These are phyloP conservation scores for Agrotis segetum DNA, from an alignment of 2,888 invertebrate genomes.

Conservation along the genomic window DNA sequence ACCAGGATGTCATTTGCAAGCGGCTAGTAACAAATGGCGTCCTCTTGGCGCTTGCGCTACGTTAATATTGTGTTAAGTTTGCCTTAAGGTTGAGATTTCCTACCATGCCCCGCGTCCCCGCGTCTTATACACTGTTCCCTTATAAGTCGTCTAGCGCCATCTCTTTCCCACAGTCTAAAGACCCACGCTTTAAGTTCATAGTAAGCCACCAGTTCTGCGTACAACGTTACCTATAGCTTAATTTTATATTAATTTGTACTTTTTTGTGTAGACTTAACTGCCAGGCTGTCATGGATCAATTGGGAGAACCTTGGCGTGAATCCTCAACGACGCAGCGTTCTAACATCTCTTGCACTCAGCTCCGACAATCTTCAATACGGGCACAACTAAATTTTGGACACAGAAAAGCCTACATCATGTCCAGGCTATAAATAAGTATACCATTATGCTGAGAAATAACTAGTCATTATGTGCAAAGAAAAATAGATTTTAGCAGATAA, in stretches of 20 bases:
- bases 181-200: too few species aligned
- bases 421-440: not conserved
- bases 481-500: constrained; percentile 4
- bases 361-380: constrained; percentile 92
- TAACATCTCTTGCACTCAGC: constrained; percentile 95
- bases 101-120: too few species aligned
- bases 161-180: too few species aligned
- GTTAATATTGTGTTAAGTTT: too few species aligned
- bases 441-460: not conserved
- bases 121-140: too few species aligned
- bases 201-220: too few species aligned
- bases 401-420: not conserved
- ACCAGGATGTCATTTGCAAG: too few species aligned
- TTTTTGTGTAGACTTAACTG: constrained; percentile 95
- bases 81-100: too few species aligned
- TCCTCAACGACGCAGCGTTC: constrained; percentile 95
- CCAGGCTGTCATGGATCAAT: constrained; percentile 99
- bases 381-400: constrained; percentile 76
- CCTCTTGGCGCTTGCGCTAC: too few species aligned
- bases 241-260: not conserved
- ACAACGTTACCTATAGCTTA: not conserved
- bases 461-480: not conserved
- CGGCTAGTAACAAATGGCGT: too few species aligned
- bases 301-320: constrained; percentile 99
- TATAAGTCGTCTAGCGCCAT: too few species aligned